Conservation (phyloP, 2,888 invertebrate genomes). For the Nezara viridula region DNA sequence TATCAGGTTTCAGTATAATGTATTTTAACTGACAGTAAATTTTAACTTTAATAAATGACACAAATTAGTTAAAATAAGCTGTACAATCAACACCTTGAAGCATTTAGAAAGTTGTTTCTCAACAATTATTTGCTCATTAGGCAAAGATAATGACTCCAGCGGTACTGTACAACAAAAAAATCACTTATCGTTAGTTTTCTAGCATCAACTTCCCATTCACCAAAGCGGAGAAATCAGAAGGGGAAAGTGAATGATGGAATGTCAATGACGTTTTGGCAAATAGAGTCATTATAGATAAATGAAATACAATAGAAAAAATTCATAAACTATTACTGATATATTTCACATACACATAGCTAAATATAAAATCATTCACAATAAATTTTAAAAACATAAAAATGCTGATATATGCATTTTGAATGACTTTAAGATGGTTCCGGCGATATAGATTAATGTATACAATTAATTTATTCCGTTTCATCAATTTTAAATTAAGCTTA, state of each 20-base stretch:
- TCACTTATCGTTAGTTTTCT: background rate
- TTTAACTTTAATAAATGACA: background rate
- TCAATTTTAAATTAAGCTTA: too few species aligned
- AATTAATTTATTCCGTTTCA: too few species aligned
- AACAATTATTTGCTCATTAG: conserved; percentile 1
- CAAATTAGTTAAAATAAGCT: background rate
- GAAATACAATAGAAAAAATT: background rate
- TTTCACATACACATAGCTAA: too few species aligned
- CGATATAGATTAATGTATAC: too few species aligned
- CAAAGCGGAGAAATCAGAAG: background rate
- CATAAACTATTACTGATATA: background rate
- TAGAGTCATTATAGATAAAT: background rate
- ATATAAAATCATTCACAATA: too few species aligned
- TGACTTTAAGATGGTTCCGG: too few species aligned
- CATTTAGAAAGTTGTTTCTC: background rate
- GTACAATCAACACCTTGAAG: background rate
- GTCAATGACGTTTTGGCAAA: background rate
- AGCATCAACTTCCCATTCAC: background rate
- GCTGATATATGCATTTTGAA: too few species aligned
- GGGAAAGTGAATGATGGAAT: background rate
- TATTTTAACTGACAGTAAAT: too few species aligned
- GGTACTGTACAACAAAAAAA: background rate
- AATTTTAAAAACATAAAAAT: too few species aligned
- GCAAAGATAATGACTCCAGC: background rate
- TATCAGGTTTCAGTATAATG: too few species aligned